Evolutionary conservation across 2,888 invertebrate species (phyloP).

Genomic region (Serrognathus titanus): DNA sequence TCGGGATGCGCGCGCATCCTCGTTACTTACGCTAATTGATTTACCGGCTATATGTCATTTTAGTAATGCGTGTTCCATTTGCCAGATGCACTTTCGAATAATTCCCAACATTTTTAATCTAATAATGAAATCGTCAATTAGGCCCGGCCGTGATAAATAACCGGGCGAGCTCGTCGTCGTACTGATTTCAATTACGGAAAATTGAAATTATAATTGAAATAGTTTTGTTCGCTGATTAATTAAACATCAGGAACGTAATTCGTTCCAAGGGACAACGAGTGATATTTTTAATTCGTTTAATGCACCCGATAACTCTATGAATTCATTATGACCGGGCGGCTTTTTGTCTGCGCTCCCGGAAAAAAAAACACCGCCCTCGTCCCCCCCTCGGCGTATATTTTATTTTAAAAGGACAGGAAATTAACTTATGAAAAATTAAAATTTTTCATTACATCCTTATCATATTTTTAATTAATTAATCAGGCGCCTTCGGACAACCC

Average conservation of each 20-base stretch:
- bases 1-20: slow-evolving; percentile 20
- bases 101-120: slow-evolving; percentile 40
- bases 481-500: too few relatives aligned
- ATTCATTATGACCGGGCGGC: slow-evolving; percentile 13
- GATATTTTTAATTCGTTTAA: slow-evolving; percentile 19
- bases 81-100: slow-evolving; percentile 38
- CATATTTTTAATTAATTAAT: slow-evolving; percentile 11
- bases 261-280: slow-evolving; percentile 9
- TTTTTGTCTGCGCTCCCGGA: slow-evolving; percentile 1
- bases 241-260: slow-evolving; percentile 27
- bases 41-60: slow-evolving; percentile 39
- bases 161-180: slow-evolving; percentile 23
- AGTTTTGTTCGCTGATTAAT: slow-evolving; percentile 36
- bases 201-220: slow-evolving; percentile 42
- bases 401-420: neutral
- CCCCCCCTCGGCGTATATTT: neutral
- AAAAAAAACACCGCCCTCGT: slow-evolving; percentile 2
- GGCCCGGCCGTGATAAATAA: slow-evolving; percentile 34
- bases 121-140: slow-evolving; percentile 43
- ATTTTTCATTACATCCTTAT: slow-evolving; percentile 6
- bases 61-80: slow-evolving; percentile 40
- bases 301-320: slow-evolving; percentile 12
- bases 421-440: slow-evolving; percentile 14
- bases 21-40: slow-evolving; percentile 42
- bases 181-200: slow-evolving; percentile 40